Evolutionary conservation across 2,888 invertebrate species (phyloP).

Genomic region (Dasypogon diadema): DNA sequence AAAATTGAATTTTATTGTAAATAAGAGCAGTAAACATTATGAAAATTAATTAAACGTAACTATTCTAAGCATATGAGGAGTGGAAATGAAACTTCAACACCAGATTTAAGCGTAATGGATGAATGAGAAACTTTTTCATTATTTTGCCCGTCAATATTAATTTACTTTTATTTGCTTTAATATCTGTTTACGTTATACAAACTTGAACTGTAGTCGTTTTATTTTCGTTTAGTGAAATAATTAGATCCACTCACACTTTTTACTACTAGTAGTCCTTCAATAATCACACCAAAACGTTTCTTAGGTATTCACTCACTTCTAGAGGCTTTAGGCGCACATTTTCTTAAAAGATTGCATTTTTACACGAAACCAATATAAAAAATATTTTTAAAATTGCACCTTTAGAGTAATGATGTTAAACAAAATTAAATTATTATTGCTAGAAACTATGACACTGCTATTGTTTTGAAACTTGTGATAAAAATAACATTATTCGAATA

Average conservation of each 20-base stretch:
- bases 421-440: not conserved
- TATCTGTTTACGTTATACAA: conserved; percentile 4
- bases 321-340: not conserved
- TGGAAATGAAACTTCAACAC: conserved; percentile 8
- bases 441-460: not conserved
- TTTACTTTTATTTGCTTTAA: conserved; percentile 26
- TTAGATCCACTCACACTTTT: no score
- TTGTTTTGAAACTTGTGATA: not conserved
- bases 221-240: no score
- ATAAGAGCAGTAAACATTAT: not conserved
- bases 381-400: no score
- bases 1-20: conserved; percentile 12
- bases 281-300: not conserved
- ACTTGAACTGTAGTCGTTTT: not conserved
- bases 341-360: no score
- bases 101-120: conserved; percentile 13
- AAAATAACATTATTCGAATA: no score
- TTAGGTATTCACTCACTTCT: not conserved
- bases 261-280: not conserved
- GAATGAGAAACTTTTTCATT: conserved; percentile 36
- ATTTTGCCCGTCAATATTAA: conserved; percentile 28
- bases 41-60: not conserved
- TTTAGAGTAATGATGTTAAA: conserved; percentile 1
- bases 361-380: no score
- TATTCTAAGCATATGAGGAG: not conserved